Evolutionary conservation across 64 coral and sea anemone species (phyloP).

Genomic region (Stichodactyla mertensii): DNA sequence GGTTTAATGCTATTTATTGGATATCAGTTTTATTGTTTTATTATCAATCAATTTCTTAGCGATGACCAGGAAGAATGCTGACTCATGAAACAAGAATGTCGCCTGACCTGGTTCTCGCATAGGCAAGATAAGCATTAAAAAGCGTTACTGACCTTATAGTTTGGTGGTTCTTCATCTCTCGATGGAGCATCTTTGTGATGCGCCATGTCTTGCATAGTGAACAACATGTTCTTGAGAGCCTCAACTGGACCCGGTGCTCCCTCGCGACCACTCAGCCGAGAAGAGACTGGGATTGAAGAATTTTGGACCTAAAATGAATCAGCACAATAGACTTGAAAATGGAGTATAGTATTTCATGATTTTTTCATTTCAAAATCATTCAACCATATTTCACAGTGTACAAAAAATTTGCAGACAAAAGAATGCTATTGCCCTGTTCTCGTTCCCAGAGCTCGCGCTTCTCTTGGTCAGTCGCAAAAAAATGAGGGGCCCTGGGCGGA

Average conservation of each 20-base stretch:
- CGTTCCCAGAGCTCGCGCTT: no score
- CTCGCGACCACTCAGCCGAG: conserved; percentile 39
- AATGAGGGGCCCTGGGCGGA: no score
- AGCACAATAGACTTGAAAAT: not conserved
- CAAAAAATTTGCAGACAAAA: no score
- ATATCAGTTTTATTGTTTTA: no score
- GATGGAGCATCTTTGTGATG: conserved; percentile 47
- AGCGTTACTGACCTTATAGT: not conserved
- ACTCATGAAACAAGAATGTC: not conserved
- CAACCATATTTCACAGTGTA: no score
- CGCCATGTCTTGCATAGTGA: conserved; percentile 94
- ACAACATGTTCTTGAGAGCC: conserved; percentile 83
- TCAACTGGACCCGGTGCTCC: conserved; percentile 77
- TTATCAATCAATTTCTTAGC: not conserved
- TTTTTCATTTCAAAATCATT: no score
- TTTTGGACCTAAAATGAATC: not conserved
- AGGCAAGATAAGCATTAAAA: not conserved
- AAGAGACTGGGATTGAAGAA: not conserved
- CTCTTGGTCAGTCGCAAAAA: no score
- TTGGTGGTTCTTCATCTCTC: not conserved
- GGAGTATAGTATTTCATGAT: not conserved
- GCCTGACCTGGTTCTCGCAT: not conserved
- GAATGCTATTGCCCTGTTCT: no score
- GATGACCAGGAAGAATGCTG: not conserved
- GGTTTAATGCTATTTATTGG: no score